Conservation (phyloP, 2,797 vertebrate genomes). For the Pseudochaenichthys georgianus region DNA sequence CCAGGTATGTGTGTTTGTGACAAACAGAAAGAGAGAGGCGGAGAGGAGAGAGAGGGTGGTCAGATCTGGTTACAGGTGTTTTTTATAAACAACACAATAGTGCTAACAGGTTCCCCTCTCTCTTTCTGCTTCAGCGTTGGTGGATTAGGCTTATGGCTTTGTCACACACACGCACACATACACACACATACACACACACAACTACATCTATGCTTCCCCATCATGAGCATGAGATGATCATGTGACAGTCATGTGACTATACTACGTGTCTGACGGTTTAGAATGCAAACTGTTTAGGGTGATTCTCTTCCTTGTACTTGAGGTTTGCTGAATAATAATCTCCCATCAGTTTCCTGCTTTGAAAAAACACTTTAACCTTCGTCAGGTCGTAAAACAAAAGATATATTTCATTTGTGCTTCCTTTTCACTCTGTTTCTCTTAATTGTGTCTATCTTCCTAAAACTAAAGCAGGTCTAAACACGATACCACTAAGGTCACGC, state of each 20-base stretch:
- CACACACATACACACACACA: conserved; percentile 34
- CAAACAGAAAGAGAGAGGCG: conserved; percentile 65
- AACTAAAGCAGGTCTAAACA: conserved; percentile 41
- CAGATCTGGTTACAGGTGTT: conserved; percentile 83
- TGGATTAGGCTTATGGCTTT: conserved; percentile 57
- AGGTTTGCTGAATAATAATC: conserved; percentile 40
- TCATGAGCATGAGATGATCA: conserved; percentile 68
- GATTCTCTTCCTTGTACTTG: conserved; percentile 62
- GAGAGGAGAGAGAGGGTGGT: conserved; percentile 60
- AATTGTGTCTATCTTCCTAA: conserved; percentile 41
- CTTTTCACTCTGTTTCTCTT: conserved; percentile 12
- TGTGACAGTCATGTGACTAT: conserved; percentile 77
- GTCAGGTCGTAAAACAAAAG: not conserved
- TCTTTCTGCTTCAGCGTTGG: not conserved
- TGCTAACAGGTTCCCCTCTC: conserved; percentile 64
- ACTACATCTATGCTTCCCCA: conserved; percentile 66
- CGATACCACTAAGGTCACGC: conserved; percentile 43
- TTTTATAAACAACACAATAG: conserved; percentile 82
- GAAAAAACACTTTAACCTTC: not conserved
- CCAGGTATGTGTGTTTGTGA: conserved; percentile 84
- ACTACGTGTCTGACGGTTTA: conserved; percentile 24
- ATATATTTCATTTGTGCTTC: not conserved
- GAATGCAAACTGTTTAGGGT: conserved; percentile 33
- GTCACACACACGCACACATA: conserved; percentile 40
- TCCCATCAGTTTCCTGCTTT: conserved; percentile 12